A percentile compares a stretch with the other conserved stretches of the same genome.
Evolutionary conservation across 2,888 invertebrate genomes (phyloP).

Genomic region (Perizoma flavofasciatum): DNA sequence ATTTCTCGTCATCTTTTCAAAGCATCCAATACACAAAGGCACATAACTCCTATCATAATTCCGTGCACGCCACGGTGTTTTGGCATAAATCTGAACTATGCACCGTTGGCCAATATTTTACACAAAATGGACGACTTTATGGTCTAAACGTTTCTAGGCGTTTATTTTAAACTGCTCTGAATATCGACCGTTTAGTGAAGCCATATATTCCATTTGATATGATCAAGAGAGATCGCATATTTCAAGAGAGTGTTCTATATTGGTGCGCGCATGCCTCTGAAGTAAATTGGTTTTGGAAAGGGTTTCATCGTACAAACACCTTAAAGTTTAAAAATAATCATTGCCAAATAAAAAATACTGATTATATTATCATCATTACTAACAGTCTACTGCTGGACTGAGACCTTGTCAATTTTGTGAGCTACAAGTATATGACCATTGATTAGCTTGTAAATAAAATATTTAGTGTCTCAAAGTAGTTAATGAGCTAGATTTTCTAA

Average conservation of each 20-base stretch:
- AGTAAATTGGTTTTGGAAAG: slow-evolving; percentile 9
- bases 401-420: too few species aligned
- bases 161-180: slow-evolving; percentile 55
- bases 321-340: too few species aligned
- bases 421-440: too few species aligned
- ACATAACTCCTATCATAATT: slow-evolving; percentile 64
- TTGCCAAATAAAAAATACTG: too few species aligned
- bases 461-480: too few species aligned
- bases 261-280: slow-evolving; percentile 4
- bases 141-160: slow-evolving; percentile 49
- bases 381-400: too few species aligned
- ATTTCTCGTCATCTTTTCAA: slow-evolving; percentile 10
- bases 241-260: slow-evolving; percentile 17
- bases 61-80: slow-evolving; percentile 58
- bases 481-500: too few species aligned
- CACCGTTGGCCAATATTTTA: slow-evolving; percentile 64
- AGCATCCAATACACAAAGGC: slow-evolving; percentile 21
- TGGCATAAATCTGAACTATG: slow-evolving; percentile 68
- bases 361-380: too few species aligned
- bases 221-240: slow-evolving; percentile 7
- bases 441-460: too few species aligned
- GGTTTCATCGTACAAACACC: too few species aligned
- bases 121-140: slow-evolving; percentile 62
- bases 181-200: slow-evolving; percentile 31
- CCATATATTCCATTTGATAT: slow-evolving; percentile 19